Base-by-base conservation (phyloP, 2,888 invertebrate genomes). In the Cacoxenus indagator region DNA sequence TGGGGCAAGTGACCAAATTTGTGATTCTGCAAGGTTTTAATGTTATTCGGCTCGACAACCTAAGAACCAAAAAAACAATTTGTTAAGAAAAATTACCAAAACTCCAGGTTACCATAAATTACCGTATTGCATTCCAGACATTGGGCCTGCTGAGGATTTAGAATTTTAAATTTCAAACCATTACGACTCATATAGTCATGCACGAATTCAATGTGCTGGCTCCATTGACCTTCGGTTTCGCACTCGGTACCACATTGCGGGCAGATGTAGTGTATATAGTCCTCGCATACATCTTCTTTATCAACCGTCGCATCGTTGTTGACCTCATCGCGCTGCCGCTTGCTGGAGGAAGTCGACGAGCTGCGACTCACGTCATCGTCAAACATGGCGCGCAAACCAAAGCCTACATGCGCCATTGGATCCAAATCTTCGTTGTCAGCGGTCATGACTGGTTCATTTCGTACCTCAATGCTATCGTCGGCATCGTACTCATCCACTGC, bases 201-300 rank as follows among this genome's bases (percentile, higher is more conserved):
- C 3, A 84, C 85, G 51, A 78, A 82, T 57, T 85, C 85, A 65
- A 86, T 84, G 64, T 85, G 85, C 61, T 85, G 84, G 24, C 76
- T 81, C 85, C 85, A 85, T 59, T 86, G 84, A 2, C 76, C 75
- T 19, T 79, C 78, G 0, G 78, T 82, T 8, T 78, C 81, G 64
- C 84, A 85, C n/a, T 86, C 86, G 9, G 78, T 76, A 5, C 78
- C 79, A 61, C 85, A 85, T 37, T 86, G 83, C 0, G 85, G 86
- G 48, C 85, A 85, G 71, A 78, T 82, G 55, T 83, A 85, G 29
- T 85, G 75, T 59, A 85, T 80, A 48, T 85, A 84, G 55, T 85
- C 85, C 64, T 85, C 84, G 46, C 83, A 82, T 6, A 81, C 67
- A n/a, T 65, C 68, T n/a, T 73, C 71, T 19, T 65, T 62, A 11